Evolutionary conservation across 2,113 vertebrate genomes (phyloP).

Genomic region (Triplophysa tibetana): DNA sequence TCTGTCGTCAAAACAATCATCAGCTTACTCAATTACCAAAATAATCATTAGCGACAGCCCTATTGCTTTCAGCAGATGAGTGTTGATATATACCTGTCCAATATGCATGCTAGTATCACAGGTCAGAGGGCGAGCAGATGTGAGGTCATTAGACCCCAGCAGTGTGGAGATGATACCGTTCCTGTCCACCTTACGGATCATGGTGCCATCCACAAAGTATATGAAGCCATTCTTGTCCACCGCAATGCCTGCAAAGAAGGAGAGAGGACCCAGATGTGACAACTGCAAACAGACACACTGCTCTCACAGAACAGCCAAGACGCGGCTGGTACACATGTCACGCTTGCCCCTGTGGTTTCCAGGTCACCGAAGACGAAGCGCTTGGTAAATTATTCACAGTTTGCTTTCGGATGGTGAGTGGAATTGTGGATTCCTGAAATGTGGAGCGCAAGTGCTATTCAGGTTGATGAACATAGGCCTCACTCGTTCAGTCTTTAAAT

Average conservation of each 20-base stretch:
- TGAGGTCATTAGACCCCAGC: constrained; percentile 94
- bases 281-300: constrained; percentile 37
- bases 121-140: constrained; percentile 92
- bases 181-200: constrained; percentile 97
- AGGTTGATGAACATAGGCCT: too few species aligned
- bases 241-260: constrained; percentile 82
- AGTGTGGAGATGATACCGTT: constrained; percentile 98
- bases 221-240: constrained; percentile 95
- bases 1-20: too few species aligned
- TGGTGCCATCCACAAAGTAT: constrained; percentile 97
- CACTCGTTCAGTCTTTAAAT: not conserved
- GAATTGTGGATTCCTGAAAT: constrained; percentile 47
- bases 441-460: not conserved
- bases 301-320: constrained; percentile 37
- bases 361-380: constrained; percentile 43
- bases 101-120: constrained; percentile 99
- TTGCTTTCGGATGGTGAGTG: constrained; percentile 44
- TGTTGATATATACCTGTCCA: constrained; percentile 82
- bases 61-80: not conserved
- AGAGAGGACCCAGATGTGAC: constrained; percentile 14
- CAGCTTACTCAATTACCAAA: too few species aligned
- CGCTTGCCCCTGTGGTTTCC: constrained; percentile 49
- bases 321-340: constrained; percentile 46
- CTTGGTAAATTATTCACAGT: constrained; percentile 53
- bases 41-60: too few species aligned